Conservation (phyloP, 2,797 vertebrate genomes). For the Carduelis carduelis region DNA sequence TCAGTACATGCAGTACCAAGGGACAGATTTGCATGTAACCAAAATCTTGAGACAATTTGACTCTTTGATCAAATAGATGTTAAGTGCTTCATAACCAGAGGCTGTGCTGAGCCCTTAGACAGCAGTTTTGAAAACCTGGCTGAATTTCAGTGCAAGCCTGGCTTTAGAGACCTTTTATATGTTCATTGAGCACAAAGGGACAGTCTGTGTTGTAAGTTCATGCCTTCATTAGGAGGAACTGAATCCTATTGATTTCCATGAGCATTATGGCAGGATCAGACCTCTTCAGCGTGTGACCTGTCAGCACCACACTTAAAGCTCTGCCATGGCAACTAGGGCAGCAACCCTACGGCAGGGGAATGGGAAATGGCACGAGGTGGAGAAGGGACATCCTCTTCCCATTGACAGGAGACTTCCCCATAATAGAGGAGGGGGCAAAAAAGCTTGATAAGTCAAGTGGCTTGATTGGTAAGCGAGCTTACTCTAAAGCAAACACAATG, state of each 20-base stretch:
- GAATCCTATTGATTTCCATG: neutral
- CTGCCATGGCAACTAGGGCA: neutral
- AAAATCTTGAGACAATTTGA: neutral
- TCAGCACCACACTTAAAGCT: neutral
- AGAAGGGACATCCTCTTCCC: slow-evolving; percentile 32
- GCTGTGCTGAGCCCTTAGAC: neutral
- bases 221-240: neutral
- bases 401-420: neutral
- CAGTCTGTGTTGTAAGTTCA: neutral
- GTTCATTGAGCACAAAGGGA: neutral
- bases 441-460: slow-evolving; percentile 52
- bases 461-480: slow-evolving; percentile 35
- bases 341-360: neutral
- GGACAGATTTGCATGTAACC: neutral
- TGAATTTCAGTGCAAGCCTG: neutral
- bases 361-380: neutral
- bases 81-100: neutral
- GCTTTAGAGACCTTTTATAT: neutral
- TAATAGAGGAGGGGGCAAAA: neutral
- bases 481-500: slow-evolving; percentile 42
- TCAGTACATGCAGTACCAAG: neutral
- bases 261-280: neutral
- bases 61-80: neutral
- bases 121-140: neutral
- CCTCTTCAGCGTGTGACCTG: neutral